Evolutionary conservation across 2,113 vertebrate genomes (phyloP).

Genomic region (Lucifuga dentata): DNA sequence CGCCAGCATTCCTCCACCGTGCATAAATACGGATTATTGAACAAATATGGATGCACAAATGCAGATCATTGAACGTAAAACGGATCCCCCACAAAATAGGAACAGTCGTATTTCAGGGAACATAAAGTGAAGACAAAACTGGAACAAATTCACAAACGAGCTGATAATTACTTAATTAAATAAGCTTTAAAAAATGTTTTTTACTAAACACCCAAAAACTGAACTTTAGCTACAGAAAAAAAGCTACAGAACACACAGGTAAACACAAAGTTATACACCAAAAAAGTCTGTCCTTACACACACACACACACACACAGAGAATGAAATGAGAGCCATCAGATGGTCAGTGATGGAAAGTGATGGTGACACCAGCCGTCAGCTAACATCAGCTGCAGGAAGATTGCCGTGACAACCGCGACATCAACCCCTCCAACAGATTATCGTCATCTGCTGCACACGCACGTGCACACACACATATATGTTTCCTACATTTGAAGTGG

Average conservation of each 20-base stretch:
- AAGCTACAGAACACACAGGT: constrained; percentile 1
- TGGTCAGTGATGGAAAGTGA: constrained; percentile 66
- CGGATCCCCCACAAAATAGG: too few species aligned
- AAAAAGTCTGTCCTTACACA: constrained; percentile 18
- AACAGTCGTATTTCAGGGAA: too few species aligned
- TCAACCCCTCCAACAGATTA: constrained; percentile 78
- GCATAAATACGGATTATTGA: too few species aligned
- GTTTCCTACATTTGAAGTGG: not conserved
- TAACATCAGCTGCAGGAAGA: constrained; percentile 71
- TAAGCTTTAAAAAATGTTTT: too few species aligned
- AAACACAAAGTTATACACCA: constrained; percentile 13
- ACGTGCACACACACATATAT: constrained; percentile 1
- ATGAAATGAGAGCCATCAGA: constrained; percentile 68
- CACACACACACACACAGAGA: constrained; percentile 34
- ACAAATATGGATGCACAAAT: too few species aligned
- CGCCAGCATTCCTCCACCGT: too few species aligned
- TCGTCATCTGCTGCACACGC: constrained; percentile 61
- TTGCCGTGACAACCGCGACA: constrained; percentile 79
- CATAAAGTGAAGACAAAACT: too few species aligned
- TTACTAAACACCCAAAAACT: too few species aligned
- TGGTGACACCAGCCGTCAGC: constrained; percentile 78
- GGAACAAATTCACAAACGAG: too few species aligned
- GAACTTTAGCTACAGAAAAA: too few species aligned
- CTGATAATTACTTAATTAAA: too few species aligned
- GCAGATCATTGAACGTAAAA: too few species aligned